A percentile compares a stretch with the other conserved stretches of the same genome.
These are phyloP conservation scores for Xerus inauris DNA, from an alignment of 2,113 vertebrate genomes.

Conservation along the genomic window DNA sequence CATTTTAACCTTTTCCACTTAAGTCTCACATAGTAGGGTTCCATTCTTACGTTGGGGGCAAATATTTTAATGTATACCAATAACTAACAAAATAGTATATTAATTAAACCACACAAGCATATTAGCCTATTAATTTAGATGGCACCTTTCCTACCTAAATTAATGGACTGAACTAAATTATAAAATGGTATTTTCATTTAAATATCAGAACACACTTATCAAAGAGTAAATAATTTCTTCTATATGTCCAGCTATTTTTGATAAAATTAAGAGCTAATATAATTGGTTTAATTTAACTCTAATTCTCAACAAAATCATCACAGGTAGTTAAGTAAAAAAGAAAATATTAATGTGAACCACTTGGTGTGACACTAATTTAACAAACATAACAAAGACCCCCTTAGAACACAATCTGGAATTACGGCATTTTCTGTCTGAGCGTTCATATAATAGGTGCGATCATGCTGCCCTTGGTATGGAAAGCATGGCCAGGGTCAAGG, in stretches of 20 bases:
- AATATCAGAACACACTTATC: constrained; percentile 37
- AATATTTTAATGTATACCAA: constrained; percentile 4
- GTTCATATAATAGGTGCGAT: constrained; percentile 49
- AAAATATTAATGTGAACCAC: constrained; percentile 64
- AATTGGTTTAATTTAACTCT: constrained; percentile 21
- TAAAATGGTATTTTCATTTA: constrained; percentile 54
- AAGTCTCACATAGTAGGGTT: not conserved
- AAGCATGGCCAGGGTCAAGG: constrained; percentile 77
- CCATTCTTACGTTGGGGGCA: not conserved
- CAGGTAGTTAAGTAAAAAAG: constrained; percentile 44
- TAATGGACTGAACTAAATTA: constrained; percentile 50
- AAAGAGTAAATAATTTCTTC: constrained; percentile 51
- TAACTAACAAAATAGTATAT: constrained; percentile 40
- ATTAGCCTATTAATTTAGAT: constrained; percentile 40
- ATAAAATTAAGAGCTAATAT: constrained; percentile 62
- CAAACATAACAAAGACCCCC: constrained; percentile 57
- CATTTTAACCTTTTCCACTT: not conserved
- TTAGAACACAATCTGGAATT: constrained; percentile 57
- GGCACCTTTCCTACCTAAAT: constrained; percentile 15
- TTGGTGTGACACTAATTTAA: constrained; percentile 81
- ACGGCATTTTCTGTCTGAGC: constrained; percentile 35
- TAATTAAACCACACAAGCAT: constrained; percentile 20
- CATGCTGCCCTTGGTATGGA: constrained; percentile 73
- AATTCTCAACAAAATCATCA: not conserved
- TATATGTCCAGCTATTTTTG: constrained; percentile 21